Conservation (phyloP, 1,140 invertebrate genomes). For the Cotesia vestalis region DNA sequence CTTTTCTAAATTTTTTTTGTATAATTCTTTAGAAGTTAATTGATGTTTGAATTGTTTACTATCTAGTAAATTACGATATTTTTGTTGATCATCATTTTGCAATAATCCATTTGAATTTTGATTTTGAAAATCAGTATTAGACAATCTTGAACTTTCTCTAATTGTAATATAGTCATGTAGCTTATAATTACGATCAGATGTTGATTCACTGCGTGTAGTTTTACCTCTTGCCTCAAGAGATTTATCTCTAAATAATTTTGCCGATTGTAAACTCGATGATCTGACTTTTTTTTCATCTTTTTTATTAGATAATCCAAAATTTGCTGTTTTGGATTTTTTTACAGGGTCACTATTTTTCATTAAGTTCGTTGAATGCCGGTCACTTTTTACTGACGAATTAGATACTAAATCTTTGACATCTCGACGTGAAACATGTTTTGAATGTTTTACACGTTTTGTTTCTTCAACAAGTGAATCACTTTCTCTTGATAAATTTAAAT, state of each 20-base stretch:
- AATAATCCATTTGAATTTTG: slow-evolving; percentile 35
- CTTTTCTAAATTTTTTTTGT: slow-evolving; percentile 52
- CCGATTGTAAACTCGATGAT: slow-evolving; percentile 43
- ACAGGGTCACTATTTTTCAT: slow-evolving; percentile 49
- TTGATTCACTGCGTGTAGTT: slow-evolving; percentile 53
- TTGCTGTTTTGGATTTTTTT: slow-evolving; percentile 55
- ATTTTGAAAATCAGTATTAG: slow-evolving; percentile 44
- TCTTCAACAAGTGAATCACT: slow-evolving; percentile 48
- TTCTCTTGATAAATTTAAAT: slow-evolving; percentile 45
- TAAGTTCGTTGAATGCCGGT: slow-evolving; percentile 43
- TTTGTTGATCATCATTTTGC: slow-evolving; percentile 44
- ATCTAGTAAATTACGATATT: slow-evolving; percentile 35
- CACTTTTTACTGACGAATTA: slow-evolving; percentile 47
- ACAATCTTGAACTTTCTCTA: slow-evolving; percentile 47
- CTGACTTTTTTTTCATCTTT: slow-evolving; percentile 55
- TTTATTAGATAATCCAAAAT: slow-evolving; percentile 49
- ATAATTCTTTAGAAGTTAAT: slow-evolving; percentile 43
- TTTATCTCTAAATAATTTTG: slow-evolving; percentile 49
- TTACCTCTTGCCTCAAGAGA: slow-evolving; percentile 48
- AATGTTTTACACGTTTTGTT: slow-evolving; percentile 48
- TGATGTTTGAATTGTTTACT: slow-evolving; percentile 39
- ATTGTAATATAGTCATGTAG: slow-evolving; percentile 51
- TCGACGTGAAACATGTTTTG: slow-evolving; percentile 53
- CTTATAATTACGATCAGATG: slow-evolving; percentile 44
- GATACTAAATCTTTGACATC: slow-evolving; percentile 49